phyloP scores from a whole-genome alignment of 2,888 invertebrate species.

The Phortica okadai region DNA sequence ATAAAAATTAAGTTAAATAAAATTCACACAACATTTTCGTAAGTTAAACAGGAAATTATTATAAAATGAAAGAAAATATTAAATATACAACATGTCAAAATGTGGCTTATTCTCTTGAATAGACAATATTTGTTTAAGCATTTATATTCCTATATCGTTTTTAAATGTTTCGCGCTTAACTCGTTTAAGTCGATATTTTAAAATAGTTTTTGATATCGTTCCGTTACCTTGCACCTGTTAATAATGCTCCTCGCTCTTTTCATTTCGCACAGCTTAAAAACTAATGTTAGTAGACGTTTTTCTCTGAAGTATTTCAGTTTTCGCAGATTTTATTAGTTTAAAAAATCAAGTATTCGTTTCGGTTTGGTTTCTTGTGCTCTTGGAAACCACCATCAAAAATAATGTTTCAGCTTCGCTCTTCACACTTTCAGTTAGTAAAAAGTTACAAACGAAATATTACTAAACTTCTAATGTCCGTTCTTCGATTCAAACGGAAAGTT shows the following conservation, averaged over 20 bases:
- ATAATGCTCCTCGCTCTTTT: slow-evolving; percentile 29
- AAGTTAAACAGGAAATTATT: slow-evolving; percentile 33
- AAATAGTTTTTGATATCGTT: slow-evolving; percentile 50
- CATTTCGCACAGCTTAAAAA: slow-evolving; percentile 46
- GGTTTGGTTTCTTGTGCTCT: slow-evolving; percentile 55
- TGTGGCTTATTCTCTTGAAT: neutral
- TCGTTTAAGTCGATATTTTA: slow-evolving; percentile 42
- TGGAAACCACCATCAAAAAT: slow-evolving; percentile 61
- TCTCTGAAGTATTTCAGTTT: slow-evolving; percentile 30
- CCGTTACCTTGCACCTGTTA: slow-evolving; percentile 59
- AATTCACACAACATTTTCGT: slow-evolving; percentile 61
- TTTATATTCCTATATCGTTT: neutral
- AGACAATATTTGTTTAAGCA: neutral
- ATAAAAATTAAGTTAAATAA: slow-evolving; percentile 54
- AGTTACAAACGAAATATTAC: slow-evolving; percentile 53
- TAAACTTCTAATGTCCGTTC: slow-evolving; percentile 54
- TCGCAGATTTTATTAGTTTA: slow-evolving; percentile 51
- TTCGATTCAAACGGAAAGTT: slow-evolving; percentile 44
- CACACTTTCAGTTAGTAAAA: slow-evolving; percentile 48
- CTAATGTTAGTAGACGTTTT: slow-evolving; percentile 62
- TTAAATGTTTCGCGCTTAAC: slow-evolving; percentile 20
- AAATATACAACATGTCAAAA: slow-evolving; percentile 20
- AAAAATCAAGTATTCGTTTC: slow-evolving; percentile 43
- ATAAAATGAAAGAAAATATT: slow-evolving; percentile 40
- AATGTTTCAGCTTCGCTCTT: slow-evolving; percentile 43